Percentiles rank a stretch among this genome's conserved stretches.
phyloP scores from a whole-genome alignment of 2,888 invertebrate genomes.

The Lycocerus yunnanus region DNA sequence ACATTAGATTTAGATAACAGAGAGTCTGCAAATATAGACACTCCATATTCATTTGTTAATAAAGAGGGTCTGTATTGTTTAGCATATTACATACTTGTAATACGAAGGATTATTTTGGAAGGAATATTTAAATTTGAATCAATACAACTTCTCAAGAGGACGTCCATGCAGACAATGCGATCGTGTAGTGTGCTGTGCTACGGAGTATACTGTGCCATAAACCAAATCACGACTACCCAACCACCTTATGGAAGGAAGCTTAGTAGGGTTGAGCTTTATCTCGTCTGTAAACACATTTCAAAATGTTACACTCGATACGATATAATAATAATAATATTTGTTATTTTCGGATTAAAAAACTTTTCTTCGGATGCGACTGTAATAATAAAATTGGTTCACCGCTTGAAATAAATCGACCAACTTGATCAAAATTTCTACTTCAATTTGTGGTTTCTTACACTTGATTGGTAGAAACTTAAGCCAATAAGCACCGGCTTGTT shows the following conservation, averaged over 20 bases:
- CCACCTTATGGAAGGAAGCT: background rate
- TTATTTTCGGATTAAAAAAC: too few species aligned
- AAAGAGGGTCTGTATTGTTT: background rate
- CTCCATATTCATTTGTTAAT: constrained; percentile 14
- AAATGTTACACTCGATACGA: too few species aligned
- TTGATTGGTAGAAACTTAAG: background rate
- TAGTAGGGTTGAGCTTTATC: background rate
- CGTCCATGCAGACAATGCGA: background rate
- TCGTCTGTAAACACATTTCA: background rate
- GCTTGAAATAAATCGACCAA: too few species aligned
- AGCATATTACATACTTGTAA: background rate
- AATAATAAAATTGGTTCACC: too few species aligned
- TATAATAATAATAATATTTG: too few species aligned
- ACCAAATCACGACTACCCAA: background rate
- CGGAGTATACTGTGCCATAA: background rate
- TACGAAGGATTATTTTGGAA: background rate
- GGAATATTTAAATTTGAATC: background rate
- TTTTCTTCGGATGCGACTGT: too few species aligned
- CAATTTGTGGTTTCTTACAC: background rate
- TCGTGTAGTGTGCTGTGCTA: background rate
- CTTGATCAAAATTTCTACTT: background rate
- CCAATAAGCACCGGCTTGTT: background rate
- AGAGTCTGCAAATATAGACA: constrained; percentile 9
- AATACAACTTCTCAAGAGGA: background rate
- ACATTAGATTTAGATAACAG: constrained; percentile 10